A percentile compares a stretch with the other conserved stretches of the same genome.
phyloP scores from a whole-genome alignment of 2,113 vertebrate species.

The Antigone vipio region DNA sequence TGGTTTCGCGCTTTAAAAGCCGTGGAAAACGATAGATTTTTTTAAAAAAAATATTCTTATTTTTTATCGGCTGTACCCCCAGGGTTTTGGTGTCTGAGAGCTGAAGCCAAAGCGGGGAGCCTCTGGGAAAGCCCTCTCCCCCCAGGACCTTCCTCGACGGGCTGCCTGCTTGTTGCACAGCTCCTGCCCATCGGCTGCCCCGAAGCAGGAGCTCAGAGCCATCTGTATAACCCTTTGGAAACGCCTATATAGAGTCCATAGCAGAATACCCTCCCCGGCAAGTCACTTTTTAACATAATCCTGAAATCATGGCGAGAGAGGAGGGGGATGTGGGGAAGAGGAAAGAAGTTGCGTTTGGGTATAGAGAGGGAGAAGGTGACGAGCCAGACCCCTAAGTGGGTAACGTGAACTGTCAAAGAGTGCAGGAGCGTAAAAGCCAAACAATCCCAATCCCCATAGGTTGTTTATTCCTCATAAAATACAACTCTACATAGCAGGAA shows the following conservation, averaged over 20 bases:
- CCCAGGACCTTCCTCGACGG: background rate
- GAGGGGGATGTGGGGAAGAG: background rate
- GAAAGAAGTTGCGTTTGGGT: background rate
- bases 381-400: background rate
- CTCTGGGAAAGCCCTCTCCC: background rate
- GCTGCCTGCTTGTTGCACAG: conserved; percentile 3
- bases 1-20: background rate
- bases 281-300: background rate
- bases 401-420: background rate
- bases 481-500: conserved; percentile 69
- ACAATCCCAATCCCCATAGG: conserved; percentile 43
- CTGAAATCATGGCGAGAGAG: background rate
- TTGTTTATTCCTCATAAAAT: conserved; percentile 75
- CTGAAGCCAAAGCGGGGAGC: background rate
- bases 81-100: background rate
- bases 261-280: background rate
- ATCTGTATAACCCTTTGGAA: background rate
- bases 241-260: too few species aligned
- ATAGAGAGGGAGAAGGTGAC: background rate
- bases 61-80: background rate
- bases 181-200: background rate
- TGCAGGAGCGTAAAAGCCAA: background rate
- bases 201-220: background rate
- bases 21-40: background rate
- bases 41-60: background rate